phyloP scores from a whole-genome alignment of 2,888 invertebrate species.

The Temnothorax unifasciatus region DNA sequence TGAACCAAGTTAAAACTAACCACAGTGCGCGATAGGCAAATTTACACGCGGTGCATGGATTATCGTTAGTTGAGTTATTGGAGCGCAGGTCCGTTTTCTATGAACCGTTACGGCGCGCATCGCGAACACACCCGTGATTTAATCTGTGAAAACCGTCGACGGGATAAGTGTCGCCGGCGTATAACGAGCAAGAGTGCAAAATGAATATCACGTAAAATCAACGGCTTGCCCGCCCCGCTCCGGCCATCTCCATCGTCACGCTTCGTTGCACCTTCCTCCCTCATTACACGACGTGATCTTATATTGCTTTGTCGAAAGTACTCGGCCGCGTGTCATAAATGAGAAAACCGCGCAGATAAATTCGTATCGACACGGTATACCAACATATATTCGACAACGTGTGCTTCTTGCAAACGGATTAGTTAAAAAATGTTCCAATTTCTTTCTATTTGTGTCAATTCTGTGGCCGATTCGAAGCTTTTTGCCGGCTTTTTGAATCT shows the following conservation, averaged over 20 bases:
- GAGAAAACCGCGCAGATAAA: slow-evolving; percentile 22
- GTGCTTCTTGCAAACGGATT: not conserved
- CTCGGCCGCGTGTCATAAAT: slow-evolving; percentile 45
- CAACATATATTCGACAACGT: not conserved
- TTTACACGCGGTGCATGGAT: slow-evolving; percentile 43
- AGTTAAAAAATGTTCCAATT: not conserved
- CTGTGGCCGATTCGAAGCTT: no score
- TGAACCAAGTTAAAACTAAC: slow-evolving; percentile 27
- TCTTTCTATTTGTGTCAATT: not conserved
- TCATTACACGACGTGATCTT: slow-evolving; percentile 81
- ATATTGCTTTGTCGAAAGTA: slow-evolving; percentile 82
- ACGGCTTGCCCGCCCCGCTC: slow-evolving; percentile 52
- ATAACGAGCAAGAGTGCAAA: slow-evolving; percentile 39
- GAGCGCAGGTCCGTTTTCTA: slow-evolving; percentile 56
- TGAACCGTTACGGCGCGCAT: slow-evolving; percentile 42
- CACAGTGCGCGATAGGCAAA: slow-evolving; percentile 22
- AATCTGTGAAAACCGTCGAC: slow-evolving; percentile 53
- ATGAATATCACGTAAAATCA: slow-evolving; percentile 65
- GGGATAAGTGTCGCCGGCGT: slow-evolving; percentile 66
- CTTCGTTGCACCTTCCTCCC: slow-evolving; percentile 81
- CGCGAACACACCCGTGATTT: slow-evolving; percentile 48
- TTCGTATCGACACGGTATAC: not conserved
- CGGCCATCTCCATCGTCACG: slow-evolving; percentile 71
- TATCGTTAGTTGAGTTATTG: slow-evolving; percentile 53
- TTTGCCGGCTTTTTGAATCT: not conserved